Conservation (phyloP, 2,113 vertebrate genomes). For the human region DNA sequence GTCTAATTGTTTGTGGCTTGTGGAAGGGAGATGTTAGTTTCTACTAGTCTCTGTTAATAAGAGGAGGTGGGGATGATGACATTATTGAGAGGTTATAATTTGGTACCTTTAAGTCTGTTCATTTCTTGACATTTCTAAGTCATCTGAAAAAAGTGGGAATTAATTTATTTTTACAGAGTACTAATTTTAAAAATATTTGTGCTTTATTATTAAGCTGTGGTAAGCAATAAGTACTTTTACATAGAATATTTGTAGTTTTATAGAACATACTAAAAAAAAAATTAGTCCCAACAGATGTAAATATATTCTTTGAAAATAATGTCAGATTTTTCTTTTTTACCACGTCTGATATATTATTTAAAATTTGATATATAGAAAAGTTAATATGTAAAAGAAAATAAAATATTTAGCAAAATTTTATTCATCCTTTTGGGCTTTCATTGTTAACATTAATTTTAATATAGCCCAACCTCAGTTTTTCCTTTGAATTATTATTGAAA, state of each 20-base stretch:
- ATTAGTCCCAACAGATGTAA: not conserved
- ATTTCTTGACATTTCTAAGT: constrained; percentile 45
- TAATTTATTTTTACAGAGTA: constrained; percentile 6
- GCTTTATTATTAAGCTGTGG: constrained; percentile 10
- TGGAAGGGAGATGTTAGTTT: not conserved
- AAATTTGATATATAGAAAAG: constrained; percentile 16
- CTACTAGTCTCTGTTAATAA: not conserved
- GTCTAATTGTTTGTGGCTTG: not conserved
- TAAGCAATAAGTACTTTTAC: not conserved
- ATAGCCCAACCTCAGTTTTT: not conserved
- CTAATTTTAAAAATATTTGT: constrained; percentile 51
- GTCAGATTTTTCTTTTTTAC: not conserved
- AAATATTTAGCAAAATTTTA: constrained; percentile 25
- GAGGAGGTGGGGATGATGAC: not conserved
- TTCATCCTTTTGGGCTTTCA: not conserved
- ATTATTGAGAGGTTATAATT: not conserved
- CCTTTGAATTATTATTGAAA: not conserved
- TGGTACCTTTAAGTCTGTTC: constrained; percentile 14
- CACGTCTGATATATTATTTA: not conserved
- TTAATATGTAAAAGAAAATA: constrained; percentile 27
- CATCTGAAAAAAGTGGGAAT: not conserved
- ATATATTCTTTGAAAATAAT: constrained; percentile 13
- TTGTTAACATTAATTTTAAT: constrained; percentile 39
- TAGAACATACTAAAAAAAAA: not conserved
- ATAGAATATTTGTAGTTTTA: constrained; percentile 26